Conservation (phyloP, 2,888 invertebrate species). For the Neoscelio sp. region DNA sequence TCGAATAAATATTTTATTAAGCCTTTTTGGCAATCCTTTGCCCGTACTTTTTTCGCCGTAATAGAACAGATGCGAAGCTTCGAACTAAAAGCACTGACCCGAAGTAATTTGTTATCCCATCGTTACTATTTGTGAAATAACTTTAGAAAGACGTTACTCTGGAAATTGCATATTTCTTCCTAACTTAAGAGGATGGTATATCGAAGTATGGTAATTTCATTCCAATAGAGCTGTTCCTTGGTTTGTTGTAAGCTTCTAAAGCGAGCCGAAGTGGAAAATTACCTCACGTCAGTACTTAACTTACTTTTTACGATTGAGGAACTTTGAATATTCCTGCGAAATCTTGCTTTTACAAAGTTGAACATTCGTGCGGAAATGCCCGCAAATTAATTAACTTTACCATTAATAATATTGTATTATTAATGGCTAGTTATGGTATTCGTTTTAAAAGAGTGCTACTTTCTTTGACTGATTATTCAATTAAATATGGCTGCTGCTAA, state of each 20-base stretch:
- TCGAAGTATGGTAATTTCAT: slow-evolving; percentile 70
- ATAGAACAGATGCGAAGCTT: slow-evolving; percentile 61
- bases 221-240: slow-evolving; percentile 69
- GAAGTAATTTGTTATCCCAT: slow-evolving; percentile 67
- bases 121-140: slow-evolving; percentile 69
- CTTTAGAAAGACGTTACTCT: slow-evolving; percentile 67
- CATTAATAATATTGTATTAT: slow-evolving; percentile 43
- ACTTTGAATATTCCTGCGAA: slow-evolving; percentile 62
- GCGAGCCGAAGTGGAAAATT: slow-evolving; percentile 69
- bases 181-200: slow-evolving; percentile 67
- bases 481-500: neutral
- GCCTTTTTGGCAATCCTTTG: slow-evolving; percentile 54
- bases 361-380: slow-evolving; percentile 42
- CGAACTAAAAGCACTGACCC: slow-evolving; percentile 66
- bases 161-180: slow-evolving; percentile 68
- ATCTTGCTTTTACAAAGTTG: slow-evolving; percentile 44
- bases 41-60: slow-evolving; percentile 44
- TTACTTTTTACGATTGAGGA: slow-evolving; percentile 67
- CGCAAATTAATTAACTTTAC: slow-evolving; percentile 64
- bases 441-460: too few species aligned
- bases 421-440: slow-evolving; percentile 38
- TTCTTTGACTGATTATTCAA: slow-evolving; percentile 9
- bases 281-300: slow-evolving; percentile 68
- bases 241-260: slow-evolving; percentile 69
- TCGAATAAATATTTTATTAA: slow-evolving; percentile 55